Conservation (phyloP, 2,888 invertebrate species). For the Hemistola chrysoprasaria region DNA sequence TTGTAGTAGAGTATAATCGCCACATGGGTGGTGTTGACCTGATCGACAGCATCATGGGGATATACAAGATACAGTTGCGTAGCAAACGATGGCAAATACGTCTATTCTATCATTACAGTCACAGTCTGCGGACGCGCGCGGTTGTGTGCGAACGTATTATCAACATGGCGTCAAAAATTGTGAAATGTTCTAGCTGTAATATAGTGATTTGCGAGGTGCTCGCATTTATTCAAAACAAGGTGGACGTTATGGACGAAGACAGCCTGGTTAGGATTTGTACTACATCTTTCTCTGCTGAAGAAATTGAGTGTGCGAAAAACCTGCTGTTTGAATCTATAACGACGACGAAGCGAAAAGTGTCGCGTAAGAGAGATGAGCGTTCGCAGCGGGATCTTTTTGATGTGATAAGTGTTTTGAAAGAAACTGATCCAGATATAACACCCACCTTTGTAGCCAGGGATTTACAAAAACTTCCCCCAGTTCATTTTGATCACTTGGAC, state of each 20-base stretch:
- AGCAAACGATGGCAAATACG: too few species aligned
- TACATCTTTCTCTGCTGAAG: background rate
- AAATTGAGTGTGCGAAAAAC: background rate
- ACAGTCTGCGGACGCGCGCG: too few species aligned
- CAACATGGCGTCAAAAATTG: background rate
- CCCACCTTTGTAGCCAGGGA: constrained; percentile 1
- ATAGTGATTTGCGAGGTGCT: constrained; percentile 1
- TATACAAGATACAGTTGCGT: too few species aligned
- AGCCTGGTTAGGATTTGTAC: background rate
- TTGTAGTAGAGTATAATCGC: constrained; percentile 31
- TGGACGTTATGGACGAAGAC: background rate
- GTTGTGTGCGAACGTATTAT: background rate
- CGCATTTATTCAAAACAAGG: background rate
- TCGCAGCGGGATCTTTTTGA: background rate
- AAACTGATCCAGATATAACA: background rate
- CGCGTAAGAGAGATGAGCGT: background rate
- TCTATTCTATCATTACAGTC: too few species aligned
- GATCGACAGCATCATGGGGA: too few species aligned
- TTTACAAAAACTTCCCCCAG: constrained; percentile 1
- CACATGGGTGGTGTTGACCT: constrained; percentile 34
- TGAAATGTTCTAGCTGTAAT: background rate
- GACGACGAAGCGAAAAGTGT: background rate
- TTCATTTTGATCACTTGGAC: background rate
- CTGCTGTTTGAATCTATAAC: too few species aligned
- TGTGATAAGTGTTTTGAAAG: background rate